A percentile compares a stretch with the other conserved stretches of the same genome.
phyloP scores from a whole-genome alignment of 2,888 invertebrate genomes.

The Leucophenga maculata region DNA sequence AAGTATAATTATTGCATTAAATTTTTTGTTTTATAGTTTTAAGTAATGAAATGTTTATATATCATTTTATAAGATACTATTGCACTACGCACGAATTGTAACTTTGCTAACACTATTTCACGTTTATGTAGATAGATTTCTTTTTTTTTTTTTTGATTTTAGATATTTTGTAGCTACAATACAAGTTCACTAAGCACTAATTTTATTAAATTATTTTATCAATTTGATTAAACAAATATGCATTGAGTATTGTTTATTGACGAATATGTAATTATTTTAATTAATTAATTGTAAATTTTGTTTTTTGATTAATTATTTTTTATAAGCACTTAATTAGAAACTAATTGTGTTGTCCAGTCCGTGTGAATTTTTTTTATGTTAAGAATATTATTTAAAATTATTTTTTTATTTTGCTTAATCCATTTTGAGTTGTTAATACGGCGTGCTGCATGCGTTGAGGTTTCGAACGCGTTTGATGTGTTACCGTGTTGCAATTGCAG shows the following conservation, averaged over 20 bases:
- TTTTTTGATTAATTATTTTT: slow-evolving; percentile 16
- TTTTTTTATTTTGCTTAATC: neutral
- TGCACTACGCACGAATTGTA: too few species aligned
- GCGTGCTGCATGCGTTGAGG: slow-evolving; percentile 53
- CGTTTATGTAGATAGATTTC: too few species aligned
- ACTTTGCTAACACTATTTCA: too few species aligned
- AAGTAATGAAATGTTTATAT: neutral
- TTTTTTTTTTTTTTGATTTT: too few species aligned
- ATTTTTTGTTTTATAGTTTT: neutral
- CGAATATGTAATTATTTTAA: neutral
- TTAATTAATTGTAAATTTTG: slow-evolving; percentile 10
- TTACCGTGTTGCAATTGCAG: slow-evolving; percentile 36
- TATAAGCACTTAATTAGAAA: slow-evolving; percentile 30
- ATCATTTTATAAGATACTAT: neutral
- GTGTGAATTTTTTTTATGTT: slow-evolving; percentile 2
- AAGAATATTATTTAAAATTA: neutral
- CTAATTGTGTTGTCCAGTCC: slow-evolving; percentile 9
- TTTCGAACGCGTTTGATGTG: slow-evolving; percentile 44
- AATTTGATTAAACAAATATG: slow-evolving; percentile 31
- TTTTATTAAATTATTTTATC: slow-evolving; percentile 28
- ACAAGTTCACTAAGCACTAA: neutral
- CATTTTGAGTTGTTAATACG: neutral
- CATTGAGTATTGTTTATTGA: slow-evolving; percentile 27
- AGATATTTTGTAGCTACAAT: neutral
- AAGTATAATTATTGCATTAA: neutral